Evolutionary conservation across 2,113 vertebrate species (phyloP), one percentile per base, ranked within the genome.

Genomic region (Tetraodon nigroviridis): DNA sequence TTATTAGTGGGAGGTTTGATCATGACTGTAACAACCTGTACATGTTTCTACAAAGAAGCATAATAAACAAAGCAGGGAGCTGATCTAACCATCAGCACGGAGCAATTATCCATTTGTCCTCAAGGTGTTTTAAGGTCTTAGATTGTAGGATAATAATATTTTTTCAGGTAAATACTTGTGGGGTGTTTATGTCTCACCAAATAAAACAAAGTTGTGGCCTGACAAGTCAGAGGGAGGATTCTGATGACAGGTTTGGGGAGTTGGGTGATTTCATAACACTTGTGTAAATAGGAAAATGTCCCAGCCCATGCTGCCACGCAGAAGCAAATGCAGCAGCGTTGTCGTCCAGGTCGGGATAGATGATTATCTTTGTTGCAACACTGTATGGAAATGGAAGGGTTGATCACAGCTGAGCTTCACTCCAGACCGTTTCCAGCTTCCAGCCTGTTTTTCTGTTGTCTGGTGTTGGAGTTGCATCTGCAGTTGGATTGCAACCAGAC

Each of bases 201-300:
- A 1, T 37, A 2, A 12, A 37, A 37, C 32, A 8, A 12, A 37
- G 32, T 12, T 73, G 65, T 54, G 70, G 37, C 45, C 45, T 56
- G 58, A 79, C 37, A 68, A 56, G 79, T 51, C 27, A 59, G 40
- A 78, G 20, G 55, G 69, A 71, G 61, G 29, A 53, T 46, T 29
- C 45, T 40, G 56, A 48, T 45, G 42, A 24, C n/a, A 40, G 56
- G 64, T 40, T 71, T 67, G 59, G 32, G 22, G 57, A 51, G 54
- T 57, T 74, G 48, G 55, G 61, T 22, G 58, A 80, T 72, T 64
- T 69, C 58, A 77, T 85, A 66, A 86, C 75, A 56, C 16, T 14
- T 51, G 20, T 55, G 46, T 29, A 70, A 75, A 76, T 57, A 76
- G 53, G 67, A 69, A 64, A 37, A 40, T 68, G 61, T 42, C 62